Base-by-base conservation (phyloP, 2,797 vertebrate species). In the Anabacerthia variegaticeps region DNA sequence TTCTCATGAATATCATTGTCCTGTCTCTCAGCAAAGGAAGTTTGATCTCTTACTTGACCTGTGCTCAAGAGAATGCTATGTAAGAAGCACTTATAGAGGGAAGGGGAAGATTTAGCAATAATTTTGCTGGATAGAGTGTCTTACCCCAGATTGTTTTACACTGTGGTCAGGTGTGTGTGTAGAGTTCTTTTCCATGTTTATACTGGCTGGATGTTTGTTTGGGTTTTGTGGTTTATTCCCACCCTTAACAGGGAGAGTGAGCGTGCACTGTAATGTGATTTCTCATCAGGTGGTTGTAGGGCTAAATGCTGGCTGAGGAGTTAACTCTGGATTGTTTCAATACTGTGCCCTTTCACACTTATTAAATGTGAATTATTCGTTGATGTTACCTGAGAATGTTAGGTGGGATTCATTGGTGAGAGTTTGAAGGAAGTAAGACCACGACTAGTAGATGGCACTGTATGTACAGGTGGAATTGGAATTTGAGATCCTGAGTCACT, bases 161-260 rank as follows among this genome's bases (percentile, higher is more conserved):
- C 39, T 52, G 46, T 74, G 89, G 78, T 80, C 32, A 17, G 75
- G 30, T 80, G 61, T 56, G 8, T 62, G 20, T 41, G 20, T 41
- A 15, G 39, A 11, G 39, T 43, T 54, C 30, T 54, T 34, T 37
- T 77, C 37, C 23, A 0, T 72, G 74, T 82, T 94, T 68, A 34
- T 84, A 65, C 48, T 88, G 72, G 51, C n/a, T 89, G 79, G 58
- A 32, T 91, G 61, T 75, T 85, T 88, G 71, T 65, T 61, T 71
- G 63, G 79, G 0, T 49, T 48, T 75, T 81, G 52, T 78, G 68
- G 88, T 77, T 88, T 91, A 44, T 85, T 83, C 62, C 17, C 27
- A 54, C 30, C 1, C 0, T 39, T 81, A 32, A 80, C 52, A 61
- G 30, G 59, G 36, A 62, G 52, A 36, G 14, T 34, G 36, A 62